These are phyloP conservation scores for Watsonalla cultraria DNA, from an alignment of 2,888 invertebrate genomes.

Conservation along the genomic window DNA sequence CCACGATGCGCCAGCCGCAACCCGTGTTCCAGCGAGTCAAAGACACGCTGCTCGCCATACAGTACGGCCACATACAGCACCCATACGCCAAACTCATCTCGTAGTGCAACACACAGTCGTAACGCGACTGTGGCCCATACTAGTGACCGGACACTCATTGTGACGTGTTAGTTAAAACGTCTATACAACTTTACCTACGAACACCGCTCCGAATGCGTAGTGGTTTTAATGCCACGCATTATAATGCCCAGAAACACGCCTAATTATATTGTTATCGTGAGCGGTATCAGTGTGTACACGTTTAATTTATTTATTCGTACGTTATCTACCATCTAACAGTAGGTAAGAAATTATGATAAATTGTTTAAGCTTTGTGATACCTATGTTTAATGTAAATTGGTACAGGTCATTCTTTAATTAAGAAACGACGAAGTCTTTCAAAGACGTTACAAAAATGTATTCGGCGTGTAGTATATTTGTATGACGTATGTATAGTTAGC, in stretches of 20 bases:
- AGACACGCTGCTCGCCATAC: slow-evolving; percentile 90
- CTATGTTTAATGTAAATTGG: not conserved
- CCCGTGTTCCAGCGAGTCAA: slow-evolving; percentile 87
- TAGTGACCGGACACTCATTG: slow-evolving; percentile 35
- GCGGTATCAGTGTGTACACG: slow-evolving; percentile 26
- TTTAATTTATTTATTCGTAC: slow-evolving; percentile 28
- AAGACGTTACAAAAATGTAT: no score
- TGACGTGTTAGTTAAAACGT: slow-evolving; percentile 36
- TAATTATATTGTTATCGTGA: slow-evolving; percentile 25
- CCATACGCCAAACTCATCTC: slow-evolving; percentile 84
- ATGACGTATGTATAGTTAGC: no score
- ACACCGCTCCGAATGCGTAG: slow-evolving; percentile 18
- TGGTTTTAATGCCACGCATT: slow-evolving; percentile 30
- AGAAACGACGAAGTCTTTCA: not conserved
- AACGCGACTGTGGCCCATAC: slow-evolving; percentile 16
- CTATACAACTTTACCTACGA: slow-evolving; percentile 11
- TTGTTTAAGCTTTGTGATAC: not conserved
- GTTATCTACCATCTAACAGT: slow-evolving; percentile 13
- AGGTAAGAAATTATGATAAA: slow-evolving; percentile 1
- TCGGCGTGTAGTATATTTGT: no score
- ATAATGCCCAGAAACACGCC: slow-evolving; percentile 22
- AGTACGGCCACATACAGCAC: slow-evolving; percentile 91
- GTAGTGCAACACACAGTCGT: slow-evolving; percentile 34
- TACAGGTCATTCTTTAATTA: not conserved
- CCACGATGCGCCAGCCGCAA: slow-evolving; percentile 84